Evolutionary conservation across 1,140 invertebrate species (phyloP), one percentile per base, ranked within the genome.

Genomic region (Conus ventricosus): DNA sequence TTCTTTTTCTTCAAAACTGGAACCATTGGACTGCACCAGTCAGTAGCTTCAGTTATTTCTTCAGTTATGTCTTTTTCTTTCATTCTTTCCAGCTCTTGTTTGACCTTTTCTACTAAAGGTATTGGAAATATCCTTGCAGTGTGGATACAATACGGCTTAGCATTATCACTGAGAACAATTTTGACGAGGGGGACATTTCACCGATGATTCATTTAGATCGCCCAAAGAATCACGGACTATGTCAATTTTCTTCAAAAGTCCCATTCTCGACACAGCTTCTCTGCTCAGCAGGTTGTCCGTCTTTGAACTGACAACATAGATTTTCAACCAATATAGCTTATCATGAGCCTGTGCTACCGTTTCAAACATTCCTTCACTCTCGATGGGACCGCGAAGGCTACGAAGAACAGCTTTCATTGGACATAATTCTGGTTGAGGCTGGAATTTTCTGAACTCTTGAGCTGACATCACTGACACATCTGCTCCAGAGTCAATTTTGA

Each of bases 401-500:
- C 55, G 54, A 1, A 84, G 39, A 39, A 39, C 39, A 39, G 39
- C 39, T 39, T 39, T 39, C 8, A 0, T 15, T 60, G 5, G n/a
- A 53, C 13, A 0, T 54, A 23, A 15, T n/a, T 13, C 4, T 8
- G 5, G 5, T 17, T 10, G 10, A 57, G 53, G 10, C 11, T 60
- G 15, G 13, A 54, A 20, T 84, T 39, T 39, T 13, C n/a, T 84
- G 53, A 20, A 84, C 11, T 39, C 8, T 7, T 10, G 15, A 0
- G 4, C 27, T 15, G 53, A 57, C 15, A 84, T 84, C 7, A 84
- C 54, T 17, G n/a, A 53, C 8, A 84, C 53, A 27, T 84, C 54
- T 25, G 82, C 82, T 57, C 82, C 82, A n/a, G 82, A 60, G 54
- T 84, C 55, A 11, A 17, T 55, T 84, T 84, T 84, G n/a, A 11